Conservation (phyloP, 2,113 vertebrate genomes). For the Oreochromis niloticus region DNA sequence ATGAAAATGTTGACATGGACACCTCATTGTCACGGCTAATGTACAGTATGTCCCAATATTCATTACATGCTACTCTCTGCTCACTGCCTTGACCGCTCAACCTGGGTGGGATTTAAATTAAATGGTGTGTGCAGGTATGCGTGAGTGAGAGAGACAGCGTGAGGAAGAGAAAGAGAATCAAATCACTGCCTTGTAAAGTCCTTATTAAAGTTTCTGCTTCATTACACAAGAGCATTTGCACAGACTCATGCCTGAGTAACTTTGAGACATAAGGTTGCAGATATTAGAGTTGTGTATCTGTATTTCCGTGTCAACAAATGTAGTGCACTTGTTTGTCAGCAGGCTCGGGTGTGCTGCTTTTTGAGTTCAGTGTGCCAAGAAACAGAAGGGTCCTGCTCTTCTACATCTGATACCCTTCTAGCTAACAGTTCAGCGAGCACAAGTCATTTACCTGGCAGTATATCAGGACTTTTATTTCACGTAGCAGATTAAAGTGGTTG, state of each 20-base stretch:
- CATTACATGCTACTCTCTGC: conserved; percentile 33
- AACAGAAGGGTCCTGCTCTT: background rate
- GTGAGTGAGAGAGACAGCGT: background rate
- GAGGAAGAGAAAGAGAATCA: background rate
- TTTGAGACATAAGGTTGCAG: background rate
- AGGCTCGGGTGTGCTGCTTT: background rate
- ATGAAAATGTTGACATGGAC: conserved; percentile 33
- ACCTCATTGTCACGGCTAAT: conserved; percentile 49
- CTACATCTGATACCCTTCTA: background rate
- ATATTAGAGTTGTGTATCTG: background rate
- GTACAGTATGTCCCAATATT: conserved; percentile 31
- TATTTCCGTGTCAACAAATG: background rate
- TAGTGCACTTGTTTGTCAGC: background rate
- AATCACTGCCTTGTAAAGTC: conserved; percentile 30
- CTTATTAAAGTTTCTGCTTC: conserved; percentile 52
- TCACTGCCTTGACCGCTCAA: conserved; percentile 5
- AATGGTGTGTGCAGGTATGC: conserved; percentile 35
- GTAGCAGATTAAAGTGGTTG: background rate
- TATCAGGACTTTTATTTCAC: background rate
- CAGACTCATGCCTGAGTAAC: background rate
- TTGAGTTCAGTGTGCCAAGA: background rate
- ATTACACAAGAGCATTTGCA: conserved; percentile 11
- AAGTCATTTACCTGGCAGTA: background rate
- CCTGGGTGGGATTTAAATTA: conserved; percentile 48
- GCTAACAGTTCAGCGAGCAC: background rate